Percentiles rank a stretch among this genome's conserved stretches.
Conservation (phyloP, 2,888 invertebrate species). For the Cryptosula pallasiana region DNA sequence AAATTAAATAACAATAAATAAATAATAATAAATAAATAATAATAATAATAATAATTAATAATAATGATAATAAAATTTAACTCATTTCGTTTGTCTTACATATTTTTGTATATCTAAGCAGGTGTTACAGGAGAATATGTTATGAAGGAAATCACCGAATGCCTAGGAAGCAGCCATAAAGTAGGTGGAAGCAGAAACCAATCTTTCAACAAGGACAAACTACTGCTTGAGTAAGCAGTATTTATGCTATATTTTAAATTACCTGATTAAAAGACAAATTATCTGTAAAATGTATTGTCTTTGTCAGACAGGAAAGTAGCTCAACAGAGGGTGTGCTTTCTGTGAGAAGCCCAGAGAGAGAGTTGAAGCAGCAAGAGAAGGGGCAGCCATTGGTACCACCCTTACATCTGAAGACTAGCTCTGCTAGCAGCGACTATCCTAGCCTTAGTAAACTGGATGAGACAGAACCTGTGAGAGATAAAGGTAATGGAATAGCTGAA, state of each 20-base stretch:
- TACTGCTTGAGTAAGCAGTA: no score
- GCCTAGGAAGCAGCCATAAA: background rate
- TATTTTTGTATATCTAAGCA: no score
- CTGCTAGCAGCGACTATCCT: background rate
- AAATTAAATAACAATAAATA: no score
- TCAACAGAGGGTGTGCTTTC: background rate
- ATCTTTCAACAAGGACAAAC: no score
- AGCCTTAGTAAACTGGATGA: background rate
- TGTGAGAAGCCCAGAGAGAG: background rate
- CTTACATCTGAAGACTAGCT: background rate
- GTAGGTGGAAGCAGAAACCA: background rate
- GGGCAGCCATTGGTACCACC: constrained; percentile 1
- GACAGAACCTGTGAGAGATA: background rate
- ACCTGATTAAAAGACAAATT: no score
- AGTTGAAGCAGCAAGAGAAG: background rate
- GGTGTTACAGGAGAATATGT: background rate
- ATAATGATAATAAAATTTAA: no score
- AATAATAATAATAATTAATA: no score
- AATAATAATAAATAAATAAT: no score
- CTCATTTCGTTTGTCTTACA: no score
- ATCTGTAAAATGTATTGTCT: no score
- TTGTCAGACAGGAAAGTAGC: background rate
- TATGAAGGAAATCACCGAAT: background rate
- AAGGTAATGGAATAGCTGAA: background rate
- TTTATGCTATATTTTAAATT: no score